Evolutionary conservation across 2,888 invertebrate genomes (phyloP), one percentile per base, ranked within the genome.

Genomic region (Pocota personata): DNA sequence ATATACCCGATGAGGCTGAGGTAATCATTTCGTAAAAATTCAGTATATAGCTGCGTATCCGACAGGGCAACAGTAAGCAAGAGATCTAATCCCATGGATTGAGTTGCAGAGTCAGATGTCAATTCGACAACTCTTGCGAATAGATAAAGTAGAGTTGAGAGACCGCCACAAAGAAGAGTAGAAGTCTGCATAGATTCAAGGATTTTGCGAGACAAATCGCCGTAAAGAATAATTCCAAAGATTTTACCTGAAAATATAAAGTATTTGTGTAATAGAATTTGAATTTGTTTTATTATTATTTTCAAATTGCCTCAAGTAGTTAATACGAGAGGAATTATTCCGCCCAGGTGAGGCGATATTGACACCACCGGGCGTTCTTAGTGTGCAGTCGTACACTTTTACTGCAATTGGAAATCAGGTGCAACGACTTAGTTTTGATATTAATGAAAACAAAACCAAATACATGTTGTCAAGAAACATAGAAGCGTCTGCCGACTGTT

Each of bases 111-210:
- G 5, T 91, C 93, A 10, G 94, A 94, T 5, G 93, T 93, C 16
- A 95, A 90, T 89, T 96, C 96, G 19, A 96, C 95, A 82, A 95
- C 93, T 92, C 95, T 93, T 0, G 96, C 96, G 89, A 95, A 95
- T 0, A 96, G 92, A 87, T 95, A 95, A 0, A 96, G 91, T 89
- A 96, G 93, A 55, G 95, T 92, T 7, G 95, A 94, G 0, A 95
- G 93, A 0, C 96, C 96, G 0, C 96, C 96, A 21, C 90, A 90
- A 7, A 92, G 89, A 4, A 90, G 88, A 16, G 91, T 90, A 7
- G 93, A 90, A 3, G 91, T 90, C 82, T 91, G 91, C 14, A 93
- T 78, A 1, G 93, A 91, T 46, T 90, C 88, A 0, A 92, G 88
- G 46, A 89, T 88, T 52, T 90, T 90, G 57, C 90, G 89, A 37